Conservation (phyloP, 1,140 invertebrate genomes). For the Meloidogyne exigua region DNA sequence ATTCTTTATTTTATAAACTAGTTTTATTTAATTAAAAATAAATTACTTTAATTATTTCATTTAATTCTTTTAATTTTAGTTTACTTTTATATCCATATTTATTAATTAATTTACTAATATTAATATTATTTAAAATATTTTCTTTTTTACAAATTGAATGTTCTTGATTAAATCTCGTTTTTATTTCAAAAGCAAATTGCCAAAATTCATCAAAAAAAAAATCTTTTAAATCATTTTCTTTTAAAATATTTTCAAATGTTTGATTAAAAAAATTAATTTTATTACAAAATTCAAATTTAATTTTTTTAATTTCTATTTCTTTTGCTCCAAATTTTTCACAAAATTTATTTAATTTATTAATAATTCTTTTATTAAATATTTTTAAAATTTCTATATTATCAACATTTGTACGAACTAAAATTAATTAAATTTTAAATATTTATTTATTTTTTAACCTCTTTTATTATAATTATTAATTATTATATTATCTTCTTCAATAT, state of each 20-base stretch:
- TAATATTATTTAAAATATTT: neutral
- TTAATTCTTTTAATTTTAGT: too few species aligned
- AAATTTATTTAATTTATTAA: neutral
- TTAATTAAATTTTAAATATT: neutral
- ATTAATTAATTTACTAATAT: neutral
- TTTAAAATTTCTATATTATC: neutral
- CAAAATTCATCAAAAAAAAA: neutral
- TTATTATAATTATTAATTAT: neutral
- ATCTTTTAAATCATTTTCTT: neutral
- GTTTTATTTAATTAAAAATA: too few species aligned
- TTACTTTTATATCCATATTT: neutral
- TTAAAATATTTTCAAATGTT: neutral
- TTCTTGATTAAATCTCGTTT: neutral
- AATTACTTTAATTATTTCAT: too few species aligned
- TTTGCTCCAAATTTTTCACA: slow-evolving; percentile 25
- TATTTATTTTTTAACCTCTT: neutral
- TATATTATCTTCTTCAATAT: neutral
- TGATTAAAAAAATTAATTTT: neutral
- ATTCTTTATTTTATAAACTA: too few species aligned
- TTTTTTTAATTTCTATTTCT: neutral
- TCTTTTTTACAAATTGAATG: neutral
- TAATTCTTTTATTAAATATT: neutral
- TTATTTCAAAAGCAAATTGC: neutral
- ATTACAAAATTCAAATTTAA: neutral
- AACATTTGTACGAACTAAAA: neutral